Evolutionary conservation across 1,140 invertebrate species (phyloP).

Genomic region (Chironomus tepperi): DNA sequence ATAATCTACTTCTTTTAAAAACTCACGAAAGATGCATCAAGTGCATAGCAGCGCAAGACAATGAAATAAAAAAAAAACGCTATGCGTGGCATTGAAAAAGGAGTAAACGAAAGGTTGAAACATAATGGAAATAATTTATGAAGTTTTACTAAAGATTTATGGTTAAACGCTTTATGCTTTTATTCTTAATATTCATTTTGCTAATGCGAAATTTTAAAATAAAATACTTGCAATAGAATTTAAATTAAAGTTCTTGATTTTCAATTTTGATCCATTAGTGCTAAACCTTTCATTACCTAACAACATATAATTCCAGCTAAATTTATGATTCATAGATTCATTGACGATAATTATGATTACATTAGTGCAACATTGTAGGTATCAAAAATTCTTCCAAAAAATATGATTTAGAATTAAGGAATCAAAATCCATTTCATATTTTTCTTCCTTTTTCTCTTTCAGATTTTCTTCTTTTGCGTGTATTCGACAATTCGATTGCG

Average conservation of each 20-base stretch:
- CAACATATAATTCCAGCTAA: background rate
- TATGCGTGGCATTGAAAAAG: conserved; percentile 5
- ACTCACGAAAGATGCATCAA: conserved; percentile 6
- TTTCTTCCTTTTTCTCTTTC: too few species aligned
- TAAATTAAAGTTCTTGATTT: background rate
- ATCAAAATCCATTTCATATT: too few species aligned
- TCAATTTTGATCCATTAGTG: background rate
- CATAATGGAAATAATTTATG: conserved; percentile 20
- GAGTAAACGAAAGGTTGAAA: background rate
- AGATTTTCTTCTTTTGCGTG: too few species aligned
- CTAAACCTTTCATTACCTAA: background rate
- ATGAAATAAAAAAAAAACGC: background rate
- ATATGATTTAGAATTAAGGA: too few species aligned
- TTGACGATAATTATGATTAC: too few species aligned
- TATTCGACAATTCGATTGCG: too few species aligned
- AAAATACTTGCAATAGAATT: too few species aligned
- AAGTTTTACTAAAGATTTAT: conserved; percentile 19
- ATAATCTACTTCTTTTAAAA: background rate
- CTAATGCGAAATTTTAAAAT: background rate
- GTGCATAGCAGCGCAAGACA: background rate
- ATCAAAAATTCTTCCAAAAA: too few species aligned
- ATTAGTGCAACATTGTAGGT: too few species aligned
- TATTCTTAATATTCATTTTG: background rate
- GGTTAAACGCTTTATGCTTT: background rate
- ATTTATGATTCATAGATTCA: background rate